Evolutionary conservation across 2,797 vertebrate species (phyloP).

Genomic region (Natrix natrix): DNA sequence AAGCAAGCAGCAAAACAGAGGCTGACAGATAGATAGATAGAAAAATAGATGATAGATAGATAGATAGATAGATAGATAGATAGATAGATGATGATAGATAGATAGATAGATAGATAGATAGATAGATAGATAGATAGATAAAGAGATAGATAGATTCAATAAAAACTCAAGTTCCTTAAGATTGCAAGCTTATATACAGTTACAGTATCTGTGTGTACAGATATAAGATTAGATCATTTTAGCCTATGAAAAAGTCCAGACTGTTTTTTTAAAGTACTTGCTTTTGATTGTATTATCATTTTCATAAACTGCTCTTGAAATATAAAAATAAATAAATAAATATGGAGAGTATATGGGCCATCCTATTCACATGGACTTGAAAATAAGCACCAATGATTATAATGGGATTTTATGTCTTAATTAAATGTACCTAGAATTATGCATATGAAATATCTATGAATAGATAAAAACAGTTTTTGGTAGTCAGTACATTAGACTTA

Average conservation of each 20-base stretch:
- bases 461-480: neutral
- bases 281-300: neutral
- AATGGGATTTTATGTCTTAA: neutral
- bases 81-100: neutral
- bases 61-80: neutral
- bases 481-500: fast-evolving
- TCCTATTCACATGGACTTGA: neutral
- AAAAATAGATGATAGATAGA: too few species aligned
- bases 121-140: neutral
- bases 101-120: too few species aligned
- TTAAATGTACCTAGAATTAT: neutral
- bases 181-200: neutral
- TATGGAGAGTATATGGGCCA: neutral
- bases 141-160: neutral
- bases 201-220: neutral
- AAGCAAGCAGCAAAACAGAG: too few species aligned
- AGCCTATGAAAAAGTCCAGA: neutral
- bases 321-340: neutral
- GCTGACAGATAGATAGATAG: too few species aligned
- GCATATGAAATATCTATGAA: neutral
- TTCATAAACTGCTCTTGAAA: neutral
- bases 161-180: neutral
- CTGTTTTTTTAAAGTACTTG: neutral
- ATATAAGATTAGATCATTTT: neutral
- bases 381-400: neutral